Evolutionary conservation across 2,888 invertebrate genomes (phyloP), one percentile per base, ranked within the genome.

Genomic region (Masnerella sp.): DNA sequence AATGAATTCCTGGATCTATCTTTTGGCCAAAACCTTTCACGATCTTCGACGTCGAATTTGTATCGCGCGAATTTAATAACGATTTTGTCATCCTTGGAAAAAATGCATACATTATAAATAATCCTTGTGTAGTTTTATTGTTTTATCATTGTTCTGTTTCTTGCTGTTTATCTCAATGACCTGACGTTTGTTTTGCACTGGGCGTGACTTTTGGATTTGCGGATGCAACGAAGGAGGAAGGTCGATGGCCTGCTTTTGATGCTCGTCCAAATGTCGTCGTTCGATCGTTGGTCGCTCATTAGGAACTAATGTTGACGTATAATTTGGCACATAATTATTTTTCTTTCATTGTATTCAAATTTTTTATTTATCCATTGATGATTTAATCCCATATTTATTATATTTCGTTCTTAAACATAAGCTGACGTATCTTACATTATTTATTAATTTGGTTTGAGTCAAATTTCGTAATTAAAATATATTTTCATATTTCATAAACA

Each of bases 1-100:
- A 84, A 85, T 82, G 79, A 85, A 77, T 75, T 78, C 59, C 74
- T 71, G 71, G 62, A 62, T 64, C 51, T 68, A 49, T 56, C 75
- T 67, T 67, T 71, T 67, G 45, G 52, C 20, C 32, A 40, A 47
- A 68, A 52, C 59, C 56, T 36, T 7, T 67, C 58, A 59, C 20
- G 40, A 68, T 59, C 61, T 12, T 61, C 72, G 43, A 49, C 20
- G 14, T 49, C 51, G 38, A 70, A 40, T 67, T 72, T 72, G 72
- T 72, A 72, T 56, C 38, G 42, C 61, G 67, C 42, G 49, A 15
- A 52, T 54, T 54, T 32, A 59, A 28, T 52, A 58, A 34, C 40
- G 40, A 72, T 72, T 47, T 72, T 70, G 72, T 72, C 72, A 67
- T 72, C 65, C 52, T 65, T 72, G 72, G 51, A 72, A 72, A 58